These are phyloP conservation scores for Microtus ochrogaster DNA, from an alignment of 2,113 vertebrate genomes.

Conservation along the genomic window DNA sequence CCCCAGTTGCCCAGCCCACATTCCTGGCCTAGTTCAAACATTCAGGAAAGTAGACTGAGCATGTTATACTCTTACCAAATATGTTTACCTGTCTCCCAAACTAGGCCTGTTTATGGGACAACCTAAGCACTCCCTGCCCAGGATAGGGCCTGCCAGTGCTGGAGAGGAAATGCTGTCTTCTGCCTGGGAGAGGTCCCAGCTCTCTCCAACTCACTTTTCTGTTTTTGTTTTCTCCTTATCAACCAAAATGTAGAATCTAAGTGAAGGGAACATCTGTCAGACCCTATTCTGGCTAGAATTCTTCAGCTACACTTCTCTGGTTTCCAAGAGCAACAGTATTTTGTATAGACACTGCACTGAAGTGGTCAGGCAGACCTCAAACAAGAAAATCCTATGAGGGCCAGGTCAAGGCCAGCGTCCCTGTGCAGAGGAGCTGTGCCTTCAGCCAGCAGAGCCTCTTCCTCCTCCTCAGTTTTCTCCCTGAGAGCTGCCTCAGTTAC, in stretches of 20 bases:
- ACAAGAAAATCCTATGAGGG: rapidly evolving
- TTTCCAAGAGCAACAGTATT: neutral
- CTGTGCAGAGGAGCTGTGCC: neutral
- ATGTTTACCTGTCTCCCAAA: neutral
- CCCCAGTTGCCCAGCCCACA: neutral
- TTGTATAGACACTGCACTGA: neutral
- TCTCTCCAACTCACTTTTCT: neutral
- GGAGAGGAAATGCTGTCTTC: neutral
- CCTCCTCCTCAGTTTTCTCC: neutral
- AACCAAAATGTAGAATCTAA: neutral
- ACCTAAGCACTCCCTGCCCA: neutral
- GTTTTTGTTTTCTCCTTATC: neutral
- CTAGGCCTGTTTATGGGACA: neutral
- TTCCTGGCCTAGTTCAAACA: neutral
- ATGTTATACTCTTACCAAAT: neutral
- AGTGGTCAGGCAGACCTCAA: neutral
- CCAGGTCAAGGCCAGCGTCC: neutral
- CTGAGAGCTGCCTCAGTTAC: rapidly evolving
- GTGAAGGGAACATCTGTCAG: neutral
- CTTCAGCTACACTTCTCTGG: neutral
- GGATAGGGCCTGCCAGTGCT: neutral
- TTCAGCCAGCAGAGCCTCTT: neutral
- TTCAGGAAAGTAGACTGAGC: neutral
- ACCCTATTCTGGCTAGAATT: neutral
- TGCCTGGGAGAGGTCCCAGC: neutral